Percentiles rank a stretch among this genome's conserved stretches.
These are phyloP conservation scores for Gambusia holbrooki DNA, from an alignment of 2,113 vertebrate genomes.

Conservation along the genomic window DNA sequence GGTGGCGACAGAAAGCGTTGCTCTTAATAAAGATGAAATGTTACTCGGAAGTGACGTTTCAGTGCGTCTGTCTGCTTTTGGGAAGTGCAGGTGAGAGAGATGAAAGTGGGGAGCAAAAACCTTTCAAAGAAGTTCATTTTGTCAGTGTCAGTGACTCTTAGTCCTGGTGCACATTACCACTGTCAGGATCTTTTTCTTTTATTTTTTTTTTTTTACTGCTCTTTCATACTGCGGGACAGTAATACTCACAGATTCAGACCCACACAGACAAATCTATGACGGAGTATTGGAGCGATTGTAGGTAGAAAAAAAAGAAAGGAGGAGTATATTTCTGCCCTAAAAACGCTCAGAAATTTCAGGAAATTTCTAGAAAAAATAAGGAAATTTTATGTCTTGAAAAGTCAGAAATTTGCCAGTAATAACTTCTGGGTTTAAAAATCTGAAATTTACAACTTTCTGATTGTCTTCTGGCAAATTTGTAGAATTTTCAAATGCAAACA, in stretches of 20 bases:
- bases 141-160: neutral
- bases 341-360: too few relatives aligned
- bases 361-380: too few relatives aligned
- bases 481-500: too few relatives aligned
- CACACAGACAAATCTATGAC: neutral
- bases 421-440: too few relatives aligned
- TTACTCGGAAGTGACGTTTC: slow-evolving; percentile 43
- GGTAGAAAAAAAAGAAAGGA: too few relatives aligned
- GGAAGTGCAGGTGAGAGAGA: slow-evolving; percentile 14
- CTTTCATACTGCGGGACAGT: too few relatives aligned
- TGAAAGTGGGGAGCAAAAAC: neutral
- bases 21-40: slow-evolving; percentile 22
- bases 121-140: slow-evolving; percentile 4
- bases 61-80: neutral
- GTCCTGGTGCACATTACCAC: neutral
- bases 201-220: neutral
- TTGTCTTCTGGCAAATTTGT: too few relatives aligned
- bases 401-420: too few relatives aligned
- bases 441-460: too few relatives aligned
- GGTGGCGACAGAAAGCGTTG: slow-evolving; percentile 1
- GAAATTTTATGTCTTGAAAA: too few relatives aligned
- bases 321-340: too few relatives aligned
- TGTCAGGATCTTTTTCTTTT: neutral
- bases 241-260: neutral
- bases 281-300: too few relatives aligned